Conservation (phyloP, 2,113 vertebrate species). For the Cyrtonyx montezumae region DNA sequence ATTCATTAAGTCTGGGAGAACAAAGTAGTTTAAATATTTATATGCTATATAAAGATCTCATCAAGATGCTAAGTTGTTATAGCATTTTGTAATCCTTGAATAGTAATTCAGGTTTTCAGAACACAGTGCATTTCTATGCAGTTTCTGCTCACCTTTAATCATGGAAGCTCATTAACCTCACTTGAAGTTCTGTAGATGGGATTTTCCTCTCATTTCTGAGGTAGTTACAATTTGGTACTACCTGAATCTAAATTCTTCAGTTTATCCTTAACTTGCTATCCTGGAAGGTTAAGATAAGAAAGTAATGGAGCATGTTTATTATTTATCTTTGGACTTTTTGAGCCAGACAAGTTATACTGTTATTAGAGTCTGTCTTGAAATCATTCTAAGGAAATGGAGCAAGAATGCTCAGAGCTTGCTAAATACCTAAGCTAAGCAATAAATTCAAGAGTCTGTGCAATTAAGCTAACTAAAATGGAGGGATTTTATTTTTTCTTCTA, state of each 20-base stretch:
- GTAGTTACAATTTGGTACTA: not conserved
- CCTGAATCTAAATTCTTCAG: not conserved
- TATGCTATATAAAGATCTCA: slow-evolving; percentile 4
- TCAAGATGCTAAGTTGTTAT: not conserved
- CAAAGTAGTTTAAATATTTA: slow-evolving; percentile 5
- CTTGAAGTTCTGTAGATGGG: not conserved
- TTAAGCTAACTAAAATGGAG: not conserved
- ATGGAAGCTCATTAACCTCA: not conserved
- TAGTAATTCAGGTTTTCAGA: not conserved
- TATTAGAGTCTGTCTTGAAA: not conserved
- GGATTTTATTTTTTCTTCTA: not conserved
- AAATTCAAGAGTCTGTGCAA: not conserved
- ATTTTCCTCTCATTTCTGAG: not conserved
- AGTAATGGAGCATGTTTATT: not conserved
- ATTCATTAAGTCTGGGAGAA: not conserved
- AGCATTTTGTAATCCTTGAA: not conserved
- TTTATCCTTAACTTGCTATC: not conserved
- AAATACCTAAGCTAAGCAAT: not conserved
- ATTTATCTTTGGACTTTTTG: not conserved
- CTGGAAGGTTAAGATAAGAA: not conserved
- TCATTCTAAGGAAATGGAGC: not conserved
- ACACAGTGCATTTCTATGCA: not conserved
- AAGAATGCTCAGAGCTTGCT: not conserved
- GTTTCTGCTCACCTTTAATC: not conserved
- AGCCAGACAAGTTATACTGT: not conserved